phyloP scores from a whole-genome alignment of 37 sponge, comb jelly and placozoan species.

The Mnemiopsis leidyi region DNA sequence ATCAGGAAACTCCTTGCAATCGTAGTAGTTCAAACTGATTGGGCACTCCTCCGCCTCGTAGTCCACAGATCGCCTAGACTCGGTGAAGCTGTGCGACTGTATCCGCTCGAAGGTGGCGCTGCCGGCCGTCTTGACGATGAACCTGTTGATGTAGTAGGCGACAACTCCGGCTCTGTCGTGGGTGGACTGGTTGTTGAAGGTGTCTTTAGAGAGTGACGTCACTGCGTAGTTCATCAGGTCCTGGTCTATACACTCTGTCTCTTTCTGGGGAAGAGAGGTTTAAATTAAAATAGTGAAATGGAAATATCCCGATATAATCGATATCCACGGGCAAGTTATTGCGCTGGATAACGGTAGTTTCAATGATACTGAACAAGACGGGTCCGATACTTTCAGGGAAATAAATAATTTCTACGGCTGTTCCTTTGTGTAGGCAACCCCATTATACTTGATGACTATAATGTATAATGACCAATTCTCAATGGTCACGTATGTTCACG shows the following conservation, averaged over 20 bases:
- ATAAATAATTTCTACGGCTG: too few species aligned
- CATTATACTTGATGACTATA: too few species aligned
- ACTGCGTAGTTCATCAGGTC: constrained; percentile 5
- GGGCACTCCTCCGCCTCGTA: constrained; percentile 41
- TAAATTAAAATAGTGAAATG: too few species aligned
- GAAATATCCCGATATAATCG: too few species aligned
- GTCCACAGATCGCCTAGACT: neutral
- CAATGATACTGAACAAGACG: too few species aligned
- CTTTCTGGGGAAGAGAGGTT: constrained; percentile 1
- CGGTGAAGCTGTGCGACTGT: neutral
- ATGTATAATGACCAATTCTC: too few species aligned
- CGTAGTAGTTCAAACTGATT: constrained; percentile 8
- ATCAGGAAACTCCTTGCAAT: neutral
- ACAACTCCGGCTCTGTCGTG: neutral
- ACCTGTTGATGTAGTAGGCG: constrained; percentile 25
- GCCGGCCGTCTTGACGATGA: constrained; percentile 35
- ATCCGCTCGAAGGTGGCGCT: constrained; percentile 36
- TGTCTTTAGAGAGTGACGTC: neutral
- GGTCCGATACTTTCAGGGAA: too few species aligned
- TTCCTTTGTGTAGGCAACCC: too few species aligned
- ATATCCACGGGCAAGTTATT: too few species aligned
- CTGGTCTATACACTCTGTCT: constrained; percentile 34
- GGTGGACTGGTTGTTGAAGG: neutral
- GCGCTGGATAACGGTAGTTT: too few species aligned
- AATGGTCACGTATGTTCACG: too few species aligned